phyloP scores from a whole-genome alignment of 2,888 invertebrate species.

The Sialis lutaria region DNA sequence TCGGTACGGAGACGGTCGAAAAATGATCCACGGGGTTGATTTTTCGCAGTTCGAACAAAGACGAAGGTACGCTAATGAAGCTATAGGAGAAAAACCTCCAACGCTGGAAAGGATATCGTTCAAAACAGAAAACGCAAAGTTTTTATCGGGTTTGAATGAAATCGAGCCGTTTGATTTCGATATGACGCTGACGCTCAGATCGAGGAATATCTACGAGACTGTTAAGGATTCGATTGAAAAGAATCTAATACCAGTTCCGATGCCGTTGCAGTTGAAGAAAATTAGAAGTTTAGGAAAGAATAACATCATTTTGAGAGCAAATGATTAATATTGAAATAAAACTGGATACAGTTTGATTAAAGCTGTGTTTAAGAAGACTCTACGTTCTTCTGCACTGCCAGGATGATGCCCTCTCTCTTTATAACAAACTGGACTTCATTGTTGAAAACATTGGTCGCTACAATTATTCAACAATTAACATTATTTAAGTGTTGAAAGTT shows the following conservation, averaged over 20 bases:
- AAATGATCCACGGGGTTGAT: background rate
- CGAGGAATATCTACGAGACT: background rate
- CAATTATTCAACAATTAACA: too few relatives aligned
- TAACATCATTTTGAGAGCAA: background rate
- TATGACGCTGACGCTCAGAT: background rate
- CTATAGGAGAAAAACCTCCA: background rate
- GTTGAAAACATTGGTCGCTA: too few relatives aligned
- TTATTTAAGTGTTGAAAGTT: too few relatives aligned
- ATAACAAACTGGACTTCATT: too few relatives aligned
- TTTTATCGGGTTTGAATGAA: background rate
- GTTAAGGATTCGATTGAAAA: background rate
- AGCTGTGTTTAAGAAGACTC: too few relatives aligned
- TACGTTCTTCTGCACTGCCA: too few relatives aligned
- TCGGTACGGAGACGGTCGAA: too few relatives aligned
- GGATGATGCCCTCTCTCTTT: too few relatives aligned
- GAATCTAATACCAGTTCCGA: background rate
- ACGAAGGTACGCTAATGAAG: background rate
- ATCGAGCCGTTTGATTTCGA: background rate
- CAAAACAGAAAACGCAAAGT: background rate
- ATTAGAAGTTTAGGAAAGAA: background rate
- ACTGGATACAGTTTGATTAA: too few relatives aligned
- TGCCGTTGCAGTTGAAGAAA: background rate
- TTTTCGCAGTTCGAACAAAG: background rate
- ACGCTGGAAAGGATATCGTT: background rate
- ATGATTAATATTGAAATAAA: background rate